Conservation (phyloP, 2,888 invertebrate species). For the Digitonthophagus gazella region DNA sequence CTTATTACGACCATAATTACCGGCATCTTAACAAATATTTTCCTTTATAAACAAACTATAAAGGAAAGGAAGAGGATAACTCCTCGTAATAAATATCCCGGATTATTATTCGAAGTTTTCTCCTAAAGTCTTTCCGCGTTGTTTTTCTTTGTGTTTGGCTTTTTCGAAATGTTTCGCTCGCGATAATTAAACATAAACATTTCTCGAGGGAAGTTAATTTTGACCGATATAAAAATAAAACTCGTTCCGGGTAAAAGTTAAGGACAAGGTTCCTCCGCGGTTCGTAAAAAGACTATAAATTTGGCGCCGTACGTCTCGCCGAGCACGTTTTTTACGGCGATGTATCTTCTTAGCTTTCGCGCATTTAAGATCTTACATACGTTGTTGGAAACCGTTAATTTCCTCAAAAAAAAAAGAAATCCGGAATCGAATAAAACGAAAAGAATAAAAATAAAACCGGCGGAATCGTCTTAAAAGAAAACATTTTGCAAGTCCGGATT, state of each 20-base stretch:
- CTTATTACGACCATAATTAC: too few species aligned
- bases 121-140: too few species aligned
- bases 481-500: neutral
- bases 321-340: neutral
- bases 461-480: neutral
- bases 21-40: neutral
- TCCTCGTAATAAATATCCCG: conserved; percentile 3
- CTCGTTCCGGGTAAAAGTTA: neutral
- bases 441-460: too few species aligned
- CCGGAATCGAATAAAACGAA: neutral
- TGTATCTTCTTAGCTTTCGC: neutral
- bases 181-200: neutral
- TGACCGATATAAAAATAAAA: neutral
- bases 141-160: too few species aligned
- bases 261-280: neutral
- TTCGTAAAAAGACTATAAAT: neutral
- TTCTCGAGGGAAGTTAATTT: neutral
- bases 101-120: conserved; percentile 3
- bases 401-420: too few species aligned
- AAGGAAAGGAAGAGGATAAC: neutral
- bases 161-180: too few species aligned
- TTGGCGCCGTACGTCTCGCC: neutral
- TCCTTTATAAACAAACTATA: conserved; percentile 3
- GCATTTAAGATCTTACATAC: neutral
- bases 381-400: neutral